phyloP scores from a whole-genome alignment of 2,797 vertebrate genomes.

The Eospalax fontanierii region DNA sequence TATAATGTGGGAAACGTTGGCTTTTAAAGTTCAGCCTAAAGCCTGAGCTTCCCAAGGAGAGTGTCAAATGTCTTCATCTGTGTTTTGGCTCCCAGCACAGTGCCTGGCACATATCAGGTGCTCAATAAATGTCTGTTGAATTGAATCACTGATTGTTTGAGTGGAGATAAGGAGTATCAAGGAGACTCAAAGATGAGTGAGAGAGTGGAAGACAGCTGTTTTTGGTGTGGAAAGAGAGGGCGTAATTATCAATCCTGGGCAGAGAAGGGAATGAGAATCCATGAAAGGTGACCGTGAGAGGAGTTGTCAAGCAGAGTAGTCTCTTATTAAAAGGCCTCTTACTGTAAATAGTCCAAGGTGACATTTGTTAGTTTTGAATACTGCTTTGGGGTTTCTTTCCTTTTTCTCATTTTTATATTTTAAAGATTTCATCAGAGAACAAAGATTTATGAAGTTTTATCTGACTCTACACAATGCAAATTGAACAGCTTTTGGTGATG shows the following conservation, averaged over 20 bases:
- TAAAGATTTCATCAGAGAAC: conserved; percentile 83
- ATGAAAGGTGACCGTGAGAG: not conserved
- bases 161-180: not conserved
- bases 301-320: not conserved
- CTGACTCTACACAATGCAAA: conserved; percentile 85
- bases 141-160: not conserved
- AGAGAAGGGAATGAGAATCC: not conserved
- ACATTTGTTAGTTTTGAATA: conserved; percentile 72
- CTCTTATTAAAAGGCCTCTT: conserved; percentile 76
- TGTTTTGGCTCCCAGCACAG: conserved; percentile 19
- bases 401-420: conserved; percentile 87
- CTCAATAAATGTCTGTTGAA: conserved; percentile 41
- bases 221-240: not conserved
- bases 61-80: not conserved
- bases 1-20: conserved; percentile 5
- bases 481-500: conserved; percentile 85
- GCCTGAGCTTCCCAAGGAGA: conserved; percentile 17
- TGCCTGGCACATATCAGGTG: conserved; percentile 59
- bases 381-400: conserved; percentile 72
- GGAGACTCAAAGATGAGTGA: conserved; percentile 4
- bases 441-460: conserved; percentile 72
- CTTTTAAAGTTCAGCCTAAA: conserved; percentile 45
- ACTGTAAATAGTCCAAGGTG: conserved; percentile 86
- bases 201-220: not conserved
- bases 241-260: not conserved